Evolutionary conservation across 2,888 invertebrate species (phyloP), one percentile per base, ranked within the genome.

Genomic region (Tipula vernalis): DNA sequence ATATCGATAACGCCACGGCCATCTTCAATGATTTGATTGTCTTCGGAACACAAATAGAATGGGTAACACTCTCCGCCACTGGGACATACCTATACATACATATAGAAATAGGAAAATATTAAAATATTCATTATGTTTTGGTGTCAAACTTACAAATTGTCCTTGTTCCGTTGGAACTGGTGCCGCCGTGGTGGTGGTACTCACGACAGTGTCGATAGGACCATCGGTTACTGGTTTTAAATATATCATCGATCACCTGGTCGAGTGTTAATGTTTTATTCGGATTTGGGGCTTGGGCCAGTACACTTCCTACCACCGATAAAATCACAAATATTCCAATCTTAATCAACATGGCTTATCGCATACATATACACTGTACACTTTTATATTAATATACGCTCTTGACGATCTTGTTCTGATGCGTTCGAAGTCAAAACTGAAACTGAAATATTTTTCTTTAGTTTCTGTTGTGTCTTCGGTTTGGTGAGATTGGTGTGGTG

Each of bases 1-100:
- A 97, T 95, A 89, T 97, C 96, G 86, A 97, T 94, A 47, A 96
- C 91, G 5, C 95, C 95, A 0, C 92, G 91, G 0, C 97, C 97
- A 89, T 95, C 95, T 0, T 93, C 94, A 87, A 95, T 94, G 13
- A 97, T 93, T 0, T 94, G 93, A 83, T 93, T 93, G 88, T 94
- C 94, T 88, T 94, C 94, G 71, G 93, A 92, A 89, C 97, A 97
- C 12, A 95, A 92, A 90, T 95, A 96, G 89, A 95, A 96, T 0
- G 95, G 94, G 0, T 97, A 96, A 89, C 97, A 97, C 86, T 94
- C 94, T 41, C 96, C 96, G 0, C 91, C 90, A 12, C 6, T 47
- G 0, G 84, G 39, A 15, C 84, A 84, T n/a, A 8, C n/a, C 84
- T 84, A 84, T 3, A 84, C 13, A 71, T 15, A 51, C 15, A 0